Evolutionary conservation across 2,888 invertebrate genomes (phyloP).

Genomic region (Andrena trimmerana): DNA sequence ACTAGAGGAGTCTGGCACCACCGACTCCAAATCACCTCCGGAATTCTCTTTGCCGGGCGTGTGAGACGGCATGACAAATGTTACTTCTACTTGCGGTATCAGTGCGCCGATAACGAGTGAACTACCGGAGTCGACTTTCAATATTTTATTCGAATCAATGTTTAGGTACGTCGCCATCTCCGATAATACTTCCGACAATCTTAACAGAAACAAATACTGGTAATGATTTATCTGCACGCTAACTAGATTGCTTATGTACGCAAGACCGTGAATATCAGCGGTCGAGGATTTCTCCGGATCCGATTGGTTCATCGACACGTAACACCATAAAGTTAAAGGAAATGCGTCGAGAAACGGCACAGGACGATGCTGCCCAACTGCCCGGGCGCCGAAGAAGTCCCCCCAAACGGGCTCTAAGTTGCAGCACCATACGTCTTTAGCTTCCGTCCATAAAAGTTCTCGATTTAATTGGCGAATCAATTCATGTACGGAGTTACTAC

Average conservation of each 20-base stretch:
- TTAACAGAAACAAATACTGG: constrained; percentile 95
- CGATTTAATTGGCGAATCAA: constrained; percentile 85
- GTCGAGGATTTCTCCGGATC: constrained; percentile 72
- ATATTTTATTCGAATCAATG: constrained; percentile 91
- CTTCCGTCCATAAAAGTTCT: constrained; percentile 92
- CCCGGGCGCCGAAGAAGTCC: constrained; percentile 94
- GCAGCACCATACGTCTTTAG: constrained; percentile 95
- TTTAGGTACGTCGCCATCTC: constrained; percentile 93
- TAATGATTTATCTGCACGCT: constrained; percentile 97
- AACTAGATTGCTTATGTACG: constrained; percentile 93
- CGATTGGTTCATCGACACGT: constrained; percentile 84
- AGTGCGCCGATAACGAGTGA: constrained; percentile 91
- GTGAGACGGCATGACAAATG: constrained; percentile 94
- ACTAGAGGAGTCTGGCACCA: constrained; percentile 94
- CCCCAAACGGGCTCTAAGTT: constrained; percentile 96
- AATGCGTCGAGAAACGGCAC: constrained; percentile 94
- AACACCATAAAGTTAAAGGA: constrained; percentile 94
- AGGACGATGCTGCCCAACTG: constrained; percentile 90
- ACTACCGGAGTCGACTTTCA: constrained; percentile 86
- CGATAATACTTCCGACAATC: constrained; percentile 92
- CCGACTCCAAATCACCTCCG: constrained; percentile 93
- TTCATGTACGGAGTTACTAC: constrained; percentile 86
- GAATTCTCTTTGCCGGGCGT: constrained; percentile 95
- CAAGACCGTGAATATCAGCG: constrained; percentile 92
- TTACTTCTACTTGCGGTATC: constrained; percentile 94